These are phyloP conservation scores for Hyles lineata DNA, from an alignment of 2,888 invertebrate species.

Conservation along the genomic window DNA sequence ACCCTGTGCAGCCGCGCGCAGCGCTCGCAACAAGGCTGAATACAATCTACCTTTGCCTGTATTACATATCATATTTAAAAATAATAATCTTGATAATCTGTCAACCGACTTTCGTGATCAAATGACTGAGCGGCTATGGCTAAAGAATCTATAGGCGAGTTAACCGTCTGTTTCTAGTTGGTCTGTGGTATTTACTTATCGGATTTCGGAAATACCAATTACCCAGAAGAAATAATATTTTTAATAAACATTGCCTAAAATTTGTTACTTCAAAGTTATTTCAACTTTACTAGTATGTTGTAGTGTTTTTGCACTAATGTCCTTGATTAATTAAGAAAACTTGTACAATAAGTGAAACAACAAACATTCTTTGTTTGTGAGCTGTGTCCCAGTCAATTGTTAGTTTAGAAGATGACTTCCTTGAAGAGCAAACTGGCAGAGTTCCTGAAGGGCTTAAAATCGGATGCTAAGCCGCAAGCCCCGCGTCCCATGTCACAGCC, in stretches of 20 bases:
- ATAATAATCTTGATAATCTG: too few species aligned
- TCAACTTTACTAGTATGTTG: not conserved
- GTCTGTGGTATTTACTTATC: not conserved
- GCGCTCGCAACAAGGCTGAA: too few species aligned
- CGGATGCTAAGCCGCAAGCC: conserved; percentile 81
- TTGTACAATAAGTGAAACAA: not conserved
- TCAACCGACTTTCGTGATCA: too few species aligned
- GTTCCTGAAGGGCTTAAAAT: conserved; percentile 75
- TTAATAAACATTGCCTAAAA: not conserved
- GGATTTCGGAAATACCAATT: not conserved
- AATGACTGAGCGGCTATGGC: too few species aligned
- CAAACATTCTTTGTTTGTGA: not conserved
- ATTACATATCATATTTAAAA: too few species aligned
- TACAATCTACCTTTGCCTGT: too few species aligned
- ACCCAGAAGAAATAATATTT: not conserved
- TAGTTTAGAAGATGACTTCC: conserved; percentile 47
- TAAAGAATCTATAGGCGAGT: too few species aligned
- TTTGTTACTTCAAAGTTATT: not conserved
- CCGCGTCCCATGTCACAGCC: conserved; percentile 62
- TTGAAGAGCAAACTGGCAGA: conserved; percentile 65
- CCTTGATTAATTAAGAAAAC: not conserved
- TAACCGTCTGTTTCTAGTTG: too few species aligned
- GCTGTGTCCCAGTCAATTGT: not conserved
- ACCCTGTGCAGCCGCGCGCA: too few species aligned
- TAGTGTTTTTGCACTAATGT: not conserved